Conservation (phyloP, 2,888 invertebrate genomes). For the Agrotis exclamationis region DNA sequence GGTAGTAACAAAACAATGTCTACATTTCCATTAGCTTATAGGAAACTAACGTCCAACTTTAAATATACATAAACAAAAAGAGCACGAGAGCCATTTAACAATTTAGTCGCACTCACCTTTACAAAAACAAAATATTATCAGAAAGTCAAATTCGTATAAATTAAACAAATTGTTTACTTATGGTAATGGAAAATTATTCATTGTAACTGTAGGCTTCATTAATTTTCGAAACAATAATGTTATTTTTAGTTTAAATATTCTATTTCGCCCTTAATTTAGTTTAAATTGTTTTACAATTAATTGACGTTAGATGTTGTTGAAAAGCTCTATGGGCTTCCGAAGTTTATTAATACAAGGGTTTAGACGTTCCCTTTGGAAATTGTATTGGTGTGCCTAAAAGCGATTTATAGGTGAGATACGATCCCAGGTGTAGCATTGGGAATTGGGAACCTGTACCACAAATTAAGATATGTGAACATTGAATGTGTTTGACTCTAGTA, state of each 20-base stretch:
- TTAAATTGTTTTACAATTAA: constrained; percentile 41
- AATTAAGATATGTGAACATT: background rate
- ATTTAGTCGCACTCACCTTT: constrained; percentile 8
- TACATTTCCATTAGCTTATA: background rate
- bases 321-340: constrained; percentile 22
- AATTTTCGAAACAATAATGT: constrained; percentile 38
- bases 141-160: constrained; percentile 43
- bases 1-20: background rate
- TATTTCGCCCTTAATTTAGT: constrained; percentile 19
- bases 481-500: background rate
- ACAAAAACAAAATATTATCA: constrained; percentile 51
- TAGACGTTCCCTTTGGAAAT: constrained; percentile 27
- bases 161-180: constrained; percentile 37
- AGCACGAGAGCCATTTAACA: constrained; percentile 6
- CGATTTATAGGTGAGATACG: constrained; percentile 18
- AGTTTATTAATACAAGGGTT: constrained; percentile 41
- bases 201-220: constrained; percentile 25
- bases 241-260: constrained; percentile 43
- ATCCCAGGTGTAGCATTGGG: constrained; percentile 18
- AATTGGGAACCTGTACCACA: constrained; percentile 6
- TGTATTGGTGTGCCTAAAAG: background rate
- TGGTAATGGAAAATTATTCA: constrained; percentile 41
- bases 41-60: constrained; percentile 6
- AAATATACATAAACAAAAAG: constrained; percentile 2
- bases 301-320: constrained; percentile 37